Percentiles rank a stretch among this genome's conserved stretches.
Conservation (phyloP, 2,113 vertebrate species). For the Naja naja region DNA sequence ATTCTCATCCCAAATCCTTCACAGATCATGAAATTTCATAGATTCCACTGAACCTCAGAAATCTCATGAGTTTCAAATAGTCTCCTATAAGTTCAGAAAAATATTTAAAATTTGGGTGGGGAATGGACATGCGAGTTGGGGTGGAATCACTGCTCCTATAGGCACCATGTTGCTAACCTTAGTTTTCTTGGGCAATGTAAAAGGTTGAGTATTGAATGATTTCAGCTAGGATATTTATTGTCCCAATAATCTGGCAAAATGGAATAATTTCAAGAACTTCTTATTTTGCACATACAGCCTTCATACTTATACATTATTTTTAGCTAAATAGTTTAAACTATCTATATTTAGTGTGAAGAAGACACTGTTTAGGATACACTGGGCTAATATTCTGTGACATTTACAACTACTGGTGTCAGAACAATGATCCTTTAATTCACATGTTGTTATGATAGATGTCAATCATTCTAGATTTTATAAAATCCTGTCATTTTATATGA, state of each 20-base stretch:
- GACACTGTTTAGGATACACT: neutral
- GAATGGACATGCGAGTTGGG: neutral
- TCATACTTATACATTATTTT: constrained; percentile 30
- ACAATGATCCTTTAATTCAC: constrained; percentile 47
- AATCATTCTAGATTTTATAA: constrained; percentile 34
- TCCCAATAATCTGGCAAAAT: neutral
- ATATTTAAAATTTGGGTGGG: neutral
- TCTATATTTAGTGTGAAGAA: neutral
- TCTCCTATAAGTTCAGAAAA: neutral
- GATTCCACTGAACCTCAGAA: neutral
- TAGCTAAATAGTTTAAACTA: constrained; percentile 34
- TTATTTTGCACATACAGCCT: neutral
- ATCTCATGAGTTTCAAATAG: neutral
- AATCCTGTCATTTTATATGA: neutral
- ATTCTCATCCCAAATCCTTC: neutral
- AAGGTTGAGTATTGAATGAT: neutral
- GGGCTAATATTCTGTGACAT: constrained; percentile 64
- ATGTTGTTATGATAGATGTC: constrained; percentile 56
- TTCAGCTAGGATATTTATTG: neutral
- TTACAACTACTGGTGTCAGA: constrained; percentile 39
- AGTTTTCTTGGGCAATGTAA: neutral
- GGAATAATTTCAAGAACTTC: neutral
- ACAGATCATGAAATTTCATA: neutral
- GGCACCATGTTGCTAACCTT: neutral
- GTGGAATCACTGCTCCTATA: neutral